A percentile compares a stretch with the other conserved stretches of the same genome.
Evolutionary conservation across 1,140 invertebrate genomes (phyloP).

Genomic region (Bradysia coprophila): DNA sequence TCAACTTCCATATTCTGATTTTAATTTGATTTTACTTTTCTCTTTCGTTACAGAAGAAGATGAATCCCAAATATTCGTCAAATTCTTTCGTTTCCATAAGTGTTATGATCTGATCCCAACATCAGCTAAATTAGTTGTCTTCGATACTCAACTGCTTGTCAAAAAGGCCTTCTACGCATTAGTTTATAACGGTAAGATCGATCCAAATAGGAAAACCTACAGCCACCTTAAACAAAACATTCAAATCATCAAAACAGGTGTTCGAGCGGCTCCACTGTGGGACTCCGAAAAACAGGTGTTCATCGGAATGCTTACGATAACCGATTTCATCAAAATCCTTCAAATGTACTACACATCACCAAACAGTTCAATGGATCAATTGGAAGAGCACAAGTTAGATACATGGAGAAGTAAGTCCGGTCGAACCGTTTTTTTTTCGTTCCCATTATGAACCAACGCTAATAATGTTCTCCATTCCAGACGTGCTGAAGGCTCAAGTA

Average conservation of each 20-base stretch:
- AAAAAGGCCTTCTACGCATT: constrained; percentile 98
- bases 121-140: constrained; percentile 96
- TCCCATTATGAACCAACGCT: constrained; percentile 2
- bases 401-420: constrained; percentile 70
- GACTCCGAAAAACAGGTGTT: constrained; percentile 81
- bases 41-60: constrained; percentile 74
- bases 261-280: constrained; percentile 95
- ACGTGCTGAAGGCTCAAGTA: constrained; percentile 61
- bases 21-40: constrained; percentile 6
- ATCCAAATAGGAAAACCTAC: neutral
- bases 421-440: constrained; percentile 3
- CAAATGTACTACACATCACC: constrained; percentile 95
- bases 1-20: too few species aligned
- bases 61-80: constrained; percentile 90
- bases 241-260: too few species aligned
- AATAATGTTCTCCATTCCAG: constrained; percentile 27
- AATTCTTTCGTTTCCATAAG: constrained; percentile 98
- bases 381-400: constrained; percentile 94
- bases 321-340: constrained; percentile 98
- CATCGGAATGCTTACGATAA: constrained; percentile 97
- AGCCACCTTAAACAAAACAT: too few species aligned
- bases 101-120: constrained; percentile 99
- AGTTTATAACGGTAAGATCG: constrained; percentile 80
- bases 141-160: constrained; percentile 96
- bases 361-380: constrained; percentile 78